Evolutionary conservation across 1,140 invertebrate genomes (phyloP), one percentile per base, ranked within the genome.

Genomic region (Sycophaga agraensis): DNA sequence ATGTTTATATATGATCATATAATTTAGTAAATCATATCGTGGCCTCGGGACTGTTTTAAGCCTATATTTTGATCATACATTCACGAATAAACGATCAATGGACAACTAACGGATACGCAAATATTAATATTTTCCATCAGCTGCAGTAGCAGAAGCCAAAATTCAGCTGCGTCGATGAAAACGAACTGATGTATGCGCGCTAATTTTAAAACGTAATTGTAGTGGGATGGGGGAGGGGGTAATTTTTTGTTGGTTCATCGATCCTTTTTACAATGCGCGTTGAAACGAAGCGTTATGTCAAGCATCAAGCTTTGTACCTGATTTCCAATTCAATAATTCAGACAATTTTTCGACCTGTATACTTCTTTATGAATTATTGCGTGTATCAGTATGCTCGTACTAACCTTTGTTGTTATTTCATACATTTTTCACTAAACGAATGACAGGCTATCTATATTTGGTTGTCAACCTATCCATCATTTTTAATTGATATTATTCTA

Each of bases 1-100:
- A n/a, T n/a, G n/a, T n/a, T n/a, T n/a, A n/a, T n/a, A n/a, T n/a
- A n/a, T n/a, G n/a, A n/a, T n/a, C n/a, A n/a, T n/a, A 24, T 61
- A 54, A 61, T 61, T 61, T 39, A 54, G 54, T 54, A 48, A 61
- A 61, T 54, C 24, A 53, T 54, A 61, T 24, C 40, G 40, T 53
- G 26, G 39, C 28, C 46, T 21, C 35, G 56, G 35, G 45, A 57
- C 55, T 57, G 43, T 48, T 46, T 57, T 54, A 8, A 0, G 24
- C 17, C 7, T n/a, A n/a, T n/a, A n/a, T n/a, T n/a, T n/a, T n/a
- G n/a, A n/a, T n/a, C n/a, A 5, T 45, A 26, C 42, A 55, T 55
- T 55, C 19, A 19, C 16, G 40, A 16, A 11, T 26, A 24, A 35
- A 14, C 55, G 55, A 48, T 39, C 43, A 22, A 58, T 28, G 55